Percentiles rank a stretch among this genome's conserved stretches.
phyloP scores from a whole-genome alignment of 2,888 invertebrate species.

The Acronicta aceris region DNA sequence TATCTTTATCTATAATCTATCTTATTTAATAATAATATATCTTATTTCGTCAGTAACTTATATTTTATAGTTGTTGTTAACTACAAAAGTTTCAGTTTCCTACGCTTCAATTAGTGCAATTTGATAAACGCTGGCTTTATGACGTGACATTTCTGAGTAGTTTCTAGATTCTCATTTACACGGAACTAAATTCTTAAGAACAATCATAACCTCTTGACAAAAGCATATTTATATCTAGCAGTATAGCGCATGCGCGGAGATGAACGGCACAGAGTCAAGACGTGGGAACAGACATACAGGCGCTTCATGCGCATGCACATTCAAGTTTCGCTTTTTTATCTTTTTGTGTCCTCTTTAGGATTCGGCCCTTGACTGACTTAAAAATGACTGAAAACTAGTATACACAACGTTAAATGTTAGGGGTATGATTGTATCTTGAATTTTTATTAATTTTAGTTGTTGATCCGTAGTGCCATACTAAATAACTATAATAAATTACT shows the following conservation, averaged over 20 bases:
- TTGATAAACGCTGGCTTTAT: too few species aligned
- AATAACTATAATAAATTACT: too few species aligned
- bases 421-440: too few species aligned
- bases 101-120: too few species aligned
- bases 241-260: constrained; percentile 6
- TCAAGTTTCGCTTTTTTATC: constrained; percentile 36
- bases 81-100: too few species aligned
- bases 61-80: too few species aligned
- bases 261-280: constrained; percentile 20
- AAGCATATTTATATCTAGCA: constrained; percentile 21
- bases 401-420: background rate
- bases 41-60: too few species aligned
- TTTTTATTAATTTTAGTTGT: background rate
- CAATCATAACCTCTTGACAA: constrained; percentile 20
- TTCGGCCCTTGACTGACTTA: constrained; percentile 14
- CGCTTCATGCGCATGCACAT: constrained; percentile 25
- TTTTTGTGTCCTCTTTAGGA: background rate
- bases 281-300: constrained; percentile 55
- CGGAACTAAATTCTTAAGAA: constrained; percentile 17
- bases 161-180: background rate
- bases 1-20: too few species aligned
- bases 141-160: too few species aligned
- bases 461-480: too few species aligned
- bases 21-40: too few species aligned
- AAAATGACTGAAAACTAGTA: background rate